Conservation (phyloP, 2,888 invertebrate genomes). For the Sinohyriopsis cumingii region DNA sequence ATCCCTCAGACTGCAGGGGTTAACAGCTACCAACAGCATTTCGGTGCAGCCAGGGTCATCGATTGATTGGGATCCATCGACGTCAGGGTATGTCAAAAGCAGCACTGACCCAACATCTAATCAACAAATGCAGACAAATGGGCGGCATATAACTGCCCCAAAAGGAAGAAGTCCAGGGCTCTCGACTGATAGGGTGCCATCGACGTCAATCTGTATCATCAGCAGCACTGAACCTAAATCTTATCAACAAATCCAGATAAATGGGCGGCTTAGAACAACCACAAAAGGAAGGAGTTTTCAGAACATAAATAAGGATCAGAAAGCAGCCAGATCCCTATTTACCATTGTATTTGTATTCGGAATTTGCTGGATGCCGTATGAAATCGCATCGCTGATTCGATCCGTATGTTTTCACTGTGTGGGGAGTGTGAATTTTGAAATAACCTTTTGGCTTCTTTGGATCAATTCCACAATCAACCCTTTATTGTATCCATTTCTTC, state of each 20-base stretch:
- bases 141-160: neutral
- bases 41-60: neutral
- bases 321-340: conserved; percentile 45
- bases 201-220: neutral
- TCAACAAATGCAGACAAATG: no score
- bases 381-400: conserved; percentile 36
- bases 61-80: neutral
- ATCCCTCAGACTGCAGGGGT: conserved; percentile 12
- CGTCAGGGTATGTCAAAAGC: neutral
- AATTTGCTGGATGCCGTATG: conserved; percentile 51
- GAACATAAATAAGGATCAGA: conserved; percentile 23
- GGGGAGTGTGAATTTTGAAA: conserved; percentile 33
- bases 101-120: no score
- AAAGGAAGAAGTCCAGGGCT: conserved; percentile 1
- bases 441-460: conserved; percentile 52
- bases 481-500: conserved; percentile 48
- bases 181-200: neutral
- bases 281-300: conserved; percentile 3
- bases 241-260: no score
- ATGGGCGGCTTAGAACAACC: neutral
- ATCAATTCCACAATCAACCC: conserved; percentile 53
- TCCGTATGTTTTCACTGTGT: conserved; percentile 39
- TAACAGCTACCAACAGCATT: neutral
- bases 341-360: conserved; percentile 49
- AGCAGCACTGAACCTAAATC: no score